Conservation (phyloP, 2,888 invertebrate genomes). For the Epirrhoe tristata region DNA sequence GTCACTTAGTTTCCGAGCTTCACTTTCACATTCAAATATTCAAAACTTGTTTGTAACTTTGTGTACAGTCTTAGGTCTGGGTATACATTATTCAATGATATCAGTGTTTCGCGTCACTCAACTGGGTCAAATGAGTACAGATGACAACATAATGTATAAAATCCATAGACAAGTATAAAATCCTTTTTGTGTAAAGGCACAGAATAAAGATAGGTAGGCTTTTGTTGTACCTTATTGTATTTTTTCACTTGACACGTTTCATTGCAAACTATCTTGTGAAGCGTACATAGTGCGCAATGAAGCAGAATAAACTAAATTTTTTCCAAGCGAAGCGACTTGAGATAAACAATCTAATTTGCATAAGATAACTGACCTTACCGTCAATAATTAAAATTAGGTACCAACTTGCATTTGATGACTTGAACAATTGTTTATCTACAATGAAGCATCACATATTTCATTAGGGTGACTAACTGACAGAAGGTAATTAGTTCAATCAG, state of each 20-base stretch:
- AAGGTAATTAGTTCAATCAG: no score
- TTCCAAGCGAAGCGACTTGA: slow-evolving; percentile 27
- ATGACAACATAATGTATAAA: not conserved
- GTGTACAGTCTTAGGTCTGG: not conserved
- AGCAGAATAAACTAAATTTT: slow-evolving; percentile 34
- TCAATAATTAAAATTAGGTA: slow-evolving; percentile 29
- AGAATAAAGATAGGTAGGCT: no score
- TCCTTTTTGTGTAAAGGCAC: not conserved
- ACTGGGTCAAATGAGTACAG: slow-evolving; percentile 2
- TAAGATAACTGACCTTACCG: slow-evolving; percentile 40
- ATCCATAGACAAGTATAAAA: slow-evolving; percentile 1
- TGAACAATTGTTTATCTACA: not conserved
- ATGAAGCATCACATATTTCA: not conserved
- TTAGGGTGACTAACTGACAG: no score
- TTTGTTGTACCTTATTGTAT: no score
- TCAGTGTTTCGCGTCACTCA: slow-evolving; percentile 11
- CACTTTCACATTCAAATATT: slow-evolving; percentile 28
- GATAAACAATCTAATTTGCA: slow-evolving; percentile 40
- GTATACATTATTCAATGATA: not conserved
- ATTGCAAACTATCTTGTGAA: not conserved
- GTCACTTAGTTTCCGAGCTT: slow-evolving; percentile 43
- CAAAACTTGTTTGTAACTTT: not conserved
- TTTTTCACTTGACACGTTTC: not conserved
- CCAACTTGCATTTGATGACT: slow-evolving; percentile 3
- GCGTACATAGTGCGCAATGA: slow-evolving; percentile 27